Base-by-base conservation (phyloP, 2,113 vertebrate species). In the Aviceda subcristata region DNA sequence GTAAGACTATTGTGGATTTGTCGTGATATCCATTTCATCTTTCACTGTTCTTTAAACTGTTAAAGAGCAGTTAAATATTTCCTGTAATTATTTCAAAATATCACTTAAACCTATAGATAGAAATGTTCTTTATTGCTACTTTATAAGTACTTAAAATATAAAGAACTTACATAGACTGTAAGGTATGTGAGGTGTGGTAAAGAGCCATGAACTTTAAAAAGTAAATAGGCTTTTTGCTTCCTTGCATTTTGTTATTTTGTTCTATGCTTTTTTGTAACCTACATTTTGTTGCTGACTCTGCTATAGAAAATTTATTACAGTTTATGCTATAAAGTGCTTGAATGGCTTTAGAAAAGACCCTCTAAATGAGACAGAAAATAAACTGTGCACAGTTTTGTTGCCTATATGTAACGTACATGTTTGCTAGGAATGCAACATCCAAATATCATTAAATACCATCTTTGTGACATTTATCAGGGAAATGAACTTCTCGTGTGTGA, bases 1-100 rank as follows among this genome's bases (percentile, higher is more conserved):
- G 99, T 99, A 99, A 99, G 99, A 98, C 98, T 97, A 97, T 66
- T 88, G 78, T 92, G 96, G 96, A 94, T 98, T 96, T 98, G 97
- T 98, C 96, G 94, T 96, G 91, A 94, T 96, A 96, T 78, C 94
- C 96, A 82, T 97, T 97, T 96, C 93, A 92, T 87, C 88, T 95
- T 90, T 95, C 68, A 94, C 62, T 98, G 97, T 97, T 97, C 95
- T 96, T 97, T 97, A 94, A 92, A 46, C 79, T 85, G 80, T 97
- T 98, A 96, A 95, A 82, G 96, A 95, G 84, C 80, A 92, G 92
- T 90, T 96, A 87, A 95, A 93, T 97, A 95, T 96, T 97, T 96
- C 85, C 87, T 24, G 46, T 90, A 94, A 86, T 94, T 97, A 92
- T 96, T 97, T 96, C 91, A 91, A 79, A 83, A 73, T 63, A 86